Percentiles rank a stretch among this genome's conserved stretches.
Conservation (phyloP, 2,888 invertebrate species). For the Cataglyphis albicans region DNA sequence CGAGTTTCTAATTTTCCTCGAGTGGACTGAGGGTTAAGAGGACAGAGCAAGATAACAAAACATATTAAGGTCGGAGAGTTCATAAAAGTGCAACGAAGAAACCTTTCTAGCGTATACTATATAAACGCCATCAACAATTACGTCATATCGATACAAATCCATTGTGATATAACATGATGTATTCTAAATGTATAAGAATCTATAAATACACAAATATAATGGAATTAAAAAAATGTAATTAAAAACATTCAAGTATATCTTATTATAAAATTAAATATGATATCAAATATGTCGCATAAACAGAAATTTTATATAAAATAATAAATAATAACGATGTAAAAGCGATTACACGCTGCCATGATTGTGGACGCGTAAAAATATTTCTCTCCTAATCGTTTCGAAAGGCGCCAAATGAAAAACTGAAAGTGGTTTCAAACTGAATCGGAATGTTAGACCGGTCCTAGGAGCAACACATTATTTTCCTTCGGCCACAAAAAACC, state of each 20-base stretch:
- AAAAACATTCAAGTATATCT: background rate
- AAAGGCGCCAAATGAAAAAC: conserved; percentile 46
- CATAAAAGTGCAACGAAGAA: conserved; percentile 77
- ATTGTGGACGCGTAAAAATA: conserved; percentile 43
- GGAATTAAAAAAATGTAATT: background rate
- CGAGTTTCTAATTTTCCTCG: conserved; percentile 7
- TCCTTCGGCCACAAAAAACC: conserved; percentile 47
- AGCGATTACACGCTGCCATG: conserved; percentile 40
- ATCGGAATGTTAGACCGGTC: conserved; percentile 66
- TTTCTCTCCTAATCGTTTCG: conserved; percentile 48
- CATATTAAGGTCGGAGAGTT: conserved; percentile 79
- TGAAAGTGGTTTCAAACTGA: conserved; percentile 66
- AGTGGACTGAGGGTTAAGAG: conserved; percentile 12
- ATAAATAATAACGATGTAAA: background rate
- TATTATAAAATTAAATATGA: background rate
- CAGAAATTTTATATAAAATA: background rate
- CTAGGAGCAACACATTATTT: conserved; percentile 63
- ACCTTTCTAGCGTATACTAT: conserved; percentile 69
- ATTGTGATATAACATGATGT: conserved; percentile 16
- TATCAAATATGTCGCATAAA: background rate
- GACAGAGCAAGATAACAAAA: conserved; percentile 44
- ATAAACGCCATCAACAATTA: conserved; percentile 63
- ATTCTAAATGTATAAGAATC: background rate
- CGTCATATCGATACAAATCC: conserved; percentile 58
- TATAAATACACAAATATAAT: background rate